Evolutionary conservation across 2,888 invertebrate genomes (phyloP).

Genomic region (Caenorhabditis wallacei): DNA sequence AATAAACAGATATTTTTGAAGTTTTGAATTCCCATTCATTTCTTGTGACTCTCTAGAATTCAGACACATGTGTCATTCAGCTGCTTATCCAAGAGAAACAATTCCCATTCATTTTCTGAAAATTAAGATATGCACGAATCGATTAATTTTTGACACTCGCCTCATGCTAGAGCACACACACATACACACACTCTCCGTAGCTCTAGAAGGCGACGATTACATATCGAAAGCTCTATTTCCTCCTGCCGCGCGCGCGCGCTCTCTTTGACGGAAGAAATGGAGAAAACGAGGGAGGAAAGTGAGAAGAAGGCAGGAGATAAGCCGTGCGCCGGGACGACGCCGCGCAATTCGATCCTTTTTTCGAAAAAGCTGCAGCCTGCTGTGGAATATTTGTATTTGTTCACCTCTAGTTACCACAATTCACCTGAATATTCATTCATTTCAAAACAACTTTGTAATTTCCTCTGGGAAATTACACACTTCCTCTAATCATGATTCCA

Average conservation of each 20-base stretch:
- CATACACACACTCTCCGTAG: constrained; percentile 3
- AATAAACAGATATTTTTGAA: no score
- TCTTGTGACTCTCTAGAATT: no score
- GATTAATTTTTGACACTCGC: constrained; percentile 43
- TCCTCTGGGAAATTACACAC: constrained; percentile 14
- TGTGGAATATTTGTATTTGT: constrained; percentile 8
- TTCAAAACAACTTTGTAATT: background rate
- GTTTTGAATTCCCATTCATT: no score
- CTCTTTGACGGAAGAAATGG: constrained; percentile 14
- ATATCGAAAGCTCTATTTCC: constrained; percentile 27
- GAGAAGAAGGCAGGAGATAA: constrained; percentile 46
- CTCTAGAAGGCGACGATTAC: constrained; percentile 50
- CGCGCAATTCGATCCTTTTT: constrained; percentile 48
- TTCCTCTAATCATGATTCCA: constrained; percentile 64
- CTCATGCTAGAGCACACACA: background rate
- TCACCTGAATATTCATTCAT: constrained; percentile 23
- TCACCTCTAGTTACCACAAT: constrained; percentile 6
- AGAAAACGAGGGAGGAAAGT: constrained; percentile 30
- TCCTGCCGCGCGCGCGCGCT: no score
- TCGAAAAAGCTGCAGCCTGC: background rate
- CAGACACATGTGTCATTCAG: no score
- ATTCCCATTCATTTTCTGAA: constrained; percentile 7
- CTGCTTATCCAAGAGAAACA: no score
- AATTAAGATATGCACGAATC: constrained; percentile 51
- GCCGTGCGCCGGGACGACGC: constrained; percentile 24